These are phyloP conservation scores for Nibea coibor DNA, from an alignment of 2,113 vertebrate genomes.

Conservation along the genomic window DNA sequence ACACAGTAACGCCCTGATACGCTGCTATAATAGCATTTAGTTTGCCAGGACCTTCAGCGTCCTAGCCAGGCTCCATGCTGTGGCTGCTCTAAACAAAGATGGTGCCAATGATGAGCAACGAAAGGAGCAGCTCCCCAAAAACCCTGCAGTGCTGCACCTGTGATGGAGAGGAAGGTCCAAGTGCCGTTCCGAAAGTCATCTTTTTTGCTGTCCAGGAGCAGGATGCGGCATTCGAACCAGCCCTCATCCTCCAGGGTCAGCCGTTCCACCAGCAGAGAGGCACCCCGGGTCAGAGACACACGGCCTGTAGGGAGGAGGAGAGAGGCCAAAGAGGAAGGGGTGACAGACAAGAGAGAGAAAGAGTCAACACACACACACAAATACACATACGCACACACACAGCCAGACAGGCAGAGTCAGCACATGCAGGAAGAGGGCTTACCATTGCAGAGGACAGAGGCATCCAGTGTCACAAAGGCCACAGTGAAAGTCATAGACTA, in stretches of 20 bases:
- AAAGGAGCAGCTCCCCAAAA: slow-evolving; percentile 48
- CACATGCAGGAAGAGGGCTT: slow-evolving; percentile 67
- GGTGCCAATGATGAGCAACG: slow-evolving; percentile 32
- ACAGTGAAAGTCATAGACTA: slow-evolving; percentile 52
- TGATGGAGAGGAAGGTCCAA: slow-evolving; percentile 96
- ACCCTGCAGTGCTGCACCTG: slow-evolving; percentile 83
- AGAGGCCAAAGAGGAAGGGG: slow-evolving; percentile 10
- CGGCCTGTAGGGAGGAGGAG: slow-evolving; percentile 84
- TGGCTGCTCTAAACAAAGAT: slow-evolving; percentile 56
- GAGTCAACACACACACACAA: slow-evolving; percentile 38
- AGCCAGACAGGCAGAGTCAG: slow-evolving; percentile 69
- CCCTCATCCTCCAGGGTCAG: slow-evolving; percentile 93
- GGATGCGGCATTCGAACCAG: slow-evolving; percentile 97
- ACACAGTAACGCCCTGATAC: slow-evolving; percentile 5
- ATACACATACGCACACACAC: slow-evolving; percentile 15
- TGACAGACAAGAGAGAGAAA: slow-evolving; percentile 10
- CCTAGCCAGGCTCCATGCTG: slow-evolving; percentile 58
- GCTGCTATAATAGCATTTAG: slow-evolving; percentile 27
- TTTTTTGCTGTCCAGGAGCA: slow-evolving; percentile 90
- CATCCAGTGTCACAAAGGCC: slow-evolving; percentile 67
- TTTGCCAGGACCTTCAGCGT: slow-evolving; percentile 35
- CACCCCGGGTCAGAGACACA: slow-evolving; percentile 87
- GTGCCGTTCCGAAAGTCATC: slow-evolving; percentile 95
- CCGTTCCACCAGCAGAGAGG: slow-evolving; percentile 89
- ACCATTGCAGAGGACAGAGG: slow-evolving; percentile 55